These are phyloP conservation scores for Lacerta viridis DNA, from an alignment of 2,797 vertebrate genomes.

Conservation along the genomic window DNA sequence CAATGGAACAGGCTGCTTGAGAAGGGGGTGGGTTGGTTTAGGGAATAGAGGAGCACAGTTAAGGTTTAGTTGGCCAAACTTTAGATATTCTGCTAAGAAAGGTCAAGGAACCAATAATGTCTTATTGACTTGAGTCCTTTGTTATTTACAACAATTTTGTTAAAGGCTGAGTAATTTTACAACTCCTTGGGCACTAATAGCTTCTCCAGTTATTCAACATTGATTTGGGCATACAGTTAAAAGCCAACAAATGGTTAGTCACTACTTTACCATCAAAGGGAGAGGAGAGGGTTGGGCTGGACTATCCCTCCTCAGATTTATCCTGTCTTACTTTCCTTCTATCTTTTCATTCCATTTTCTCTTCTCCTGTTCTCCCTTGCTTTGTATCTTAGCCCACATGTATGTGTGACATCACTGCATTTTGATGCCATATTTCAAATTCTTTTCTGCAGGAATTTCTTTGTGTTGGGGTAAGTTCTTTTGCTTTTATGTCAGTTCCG, in stretches of 20 bases:
- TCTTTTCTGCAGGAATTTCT: neutral
- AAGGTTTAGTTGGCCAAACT: neutral
- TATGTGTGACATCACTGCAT: neutral
- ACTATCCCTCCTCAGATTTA: no score
- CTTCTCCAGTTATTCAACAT: neutral
- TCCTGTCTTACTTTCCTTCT: no score
- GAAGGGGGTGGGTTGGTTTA: no score
- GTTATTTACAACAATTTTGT: neutral
- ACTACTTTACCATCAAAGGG: no score
- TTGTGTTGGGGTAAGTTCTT: neutral
- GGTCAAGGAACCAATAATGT: neutral
- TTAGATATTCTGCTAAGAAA: neutral
- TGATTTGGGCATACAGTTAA: no score
- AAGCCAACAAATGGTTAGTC: neutral
- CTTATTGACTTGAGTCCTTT: neutral
- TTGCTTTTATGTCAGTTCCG: neutral
- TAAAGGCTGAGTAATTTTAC: neutral
- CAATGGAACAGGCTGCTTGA: no score
- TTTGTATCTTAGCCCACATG: no score
- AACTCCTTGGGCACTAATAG: neutral
- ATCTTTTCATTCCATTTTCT: no score
- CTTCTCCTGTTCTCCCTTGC: no score
- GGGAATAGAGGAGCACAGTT: no score
- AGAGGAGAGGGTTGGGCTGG: no score
- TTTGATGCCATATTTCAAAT: neutral